Percentiles rank a stretch among this genome's conserved stretches.
phyloP scores from a whole-genome alignment of 2,113 vertebrate genomes.

The Todiramphus chloris region DNA sequence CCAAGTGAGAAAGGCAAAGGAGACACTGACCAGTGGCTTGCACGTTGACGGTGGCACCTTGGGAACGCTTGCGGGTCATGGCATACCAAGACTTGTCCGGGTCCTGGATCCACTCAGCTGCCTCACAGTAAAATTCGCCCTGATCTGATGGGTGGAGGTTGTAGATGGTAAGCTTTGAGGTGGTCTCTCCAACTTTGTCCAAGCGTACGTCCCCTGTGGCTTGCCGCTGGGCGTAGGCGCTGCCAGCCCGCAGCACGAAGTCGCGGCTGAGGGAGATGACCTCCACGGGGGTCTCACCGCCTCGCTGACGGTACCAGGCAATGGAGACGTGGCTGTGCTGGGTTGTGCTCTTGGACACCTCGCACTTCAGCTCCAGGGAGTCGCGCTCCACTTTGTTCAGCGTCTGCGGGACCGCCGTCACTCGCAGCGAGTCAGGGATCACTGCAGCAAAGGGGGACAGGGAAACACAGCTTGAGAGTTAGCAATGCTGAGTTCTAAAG shows the following conservation, averaged over 20 bases:
- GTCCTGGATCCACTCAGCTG: conserved; percentile 95
- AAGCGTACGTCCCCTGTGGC: conserved; percentile 89
- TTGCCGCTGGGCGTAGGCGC: conserved; percentile 86
- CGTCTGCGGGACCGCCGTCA: conserved; percentile 80
- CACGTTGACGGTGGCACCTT: conserved; percentile 87
- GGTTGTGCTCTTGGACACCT: conserved; percentile 83
- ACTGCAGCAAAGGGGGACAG: conserved; percentile 75
- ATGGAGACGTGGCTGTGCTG: conserved; percentile 94
- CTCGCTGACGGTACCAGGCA: conserved; percentile 86
- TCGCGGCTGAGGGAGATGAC: conserved; percentile 89
- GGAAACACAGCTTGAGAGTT: background rate
- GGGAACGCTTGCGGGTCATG: conserved; percentile 93
- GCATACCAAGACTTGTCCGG: conserved; percentile 89
- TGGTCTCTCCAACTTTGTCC: conserved; percentile 88
- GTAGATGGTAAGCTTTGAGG: conserved; percentile 91
- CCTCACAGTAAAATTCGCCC: conserved; percentile 94
- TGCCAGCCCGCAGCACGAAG: conserved; percentile 87
- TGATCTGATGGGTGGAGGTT: conserved; percentile 91
- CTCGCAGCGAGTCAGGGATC: conserved; percentile 88
- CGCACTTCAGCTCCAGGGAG: conserved; percentile 89
- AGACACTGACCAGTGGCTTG: conserved; percentile 88
- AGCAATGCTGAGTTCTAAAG: background rate
- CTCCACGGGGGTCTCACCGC: conserved; percentile 81
- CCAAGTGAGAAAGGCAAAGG: background rate
- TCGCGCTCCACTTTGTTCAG: conserved; percentile 92